Base-by-base conservation (phyloP, 1,140 invertebrate species). In the Ladona fulva region DNA sequence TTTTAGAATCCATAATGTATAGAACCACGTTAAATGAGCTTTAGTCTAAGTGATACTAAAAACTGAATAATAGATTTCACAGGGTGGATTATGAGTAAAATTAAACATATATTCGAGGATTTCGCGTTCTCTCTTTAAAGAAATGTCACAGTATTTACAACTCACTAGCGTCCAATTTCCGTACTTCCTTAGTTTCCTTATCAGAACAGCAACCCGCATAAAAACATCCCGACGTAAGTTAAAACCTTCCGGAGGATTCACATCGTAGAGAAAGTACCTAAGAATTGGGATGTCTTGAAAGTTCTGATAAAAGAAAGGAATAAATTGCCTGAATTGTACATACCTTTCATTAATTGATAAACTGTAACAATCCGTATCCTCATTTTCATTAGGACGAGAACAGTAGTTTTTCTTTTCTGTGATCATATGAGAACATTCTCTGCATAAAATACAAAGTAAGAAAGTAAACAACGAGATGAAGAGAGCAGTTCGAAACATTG, bases 211-310 rank as follows among this genome's bases (percentile, higher is more conserved):
- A 81, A 98, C 88, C 82, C 97, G 88, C 86, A 99, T 91, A 81
- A 97, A 99, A 12, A 99, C 97, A 89, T 99, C 97, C 79, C 97
- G 87, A 76, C 97, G 87, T 78, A 99, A 87, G 88, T 99, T 99
- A 83, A 99, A 99, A 0, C 97, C 97, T 89, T 99, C 97, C 0
- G 93, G 91, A 24, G 91, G 91, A 86, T 98, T 99, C 0, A 98
- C 92, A 86, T 98, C 95, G 85, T 98, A 99, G 29, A 98, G 88
- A 77, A 97, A 85, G 82, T 91, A 94, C 80, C 90, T 91, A 12
- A 66, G n/a, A 66, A 66, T 37, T 37, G 29, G 29, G n/a, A 66
- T 66, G 1, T 66, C 52, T 66, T 66, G 16, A 19, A 66, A 66
- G 3, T 22, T 16, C 52, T 19, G 14, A 16, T 66, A 10, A 52